Percentiles rank a stretch among this genome's conserved stretches.
These are phyloP conservation scores for Laothoe populi DNA, from an alignment of 2,888 invertebrate genomes.

Conservation along the genomic window DNA sequence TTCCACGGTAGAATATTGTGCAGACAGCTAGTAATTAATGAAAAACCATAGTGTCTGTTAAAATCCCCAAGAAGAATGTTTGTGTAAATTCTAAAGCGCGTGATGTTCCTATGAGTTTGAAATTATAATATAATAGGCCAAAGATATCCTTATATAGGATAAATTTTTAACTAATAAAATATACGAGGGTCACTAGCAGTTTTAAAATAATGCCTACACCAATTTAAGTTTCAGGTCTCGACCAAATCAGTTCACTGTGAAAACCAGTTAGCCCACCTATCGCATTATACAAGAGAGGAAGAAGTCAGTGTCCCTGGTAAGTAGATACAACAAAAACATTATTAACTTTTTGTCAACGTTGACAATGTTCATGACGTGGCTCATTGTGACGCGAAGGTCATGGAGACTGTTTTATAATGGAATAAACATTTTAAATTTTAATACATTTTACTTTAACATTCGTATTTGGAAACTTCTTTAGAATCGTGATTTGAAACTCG, in stretches of 20 bases:
- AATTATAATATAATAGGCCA: too few species aligned
- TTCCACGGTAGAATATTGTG: too few species aligned
- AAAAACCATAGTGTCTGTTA: too few species aligned
- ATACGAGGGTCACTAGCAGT: neutral
- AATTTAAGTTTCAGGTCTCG: neutral
- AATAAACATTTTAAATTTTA: neutral
- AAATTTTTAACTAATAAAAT: too few species aligned
- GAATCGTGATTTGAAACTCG: too few species aligned
- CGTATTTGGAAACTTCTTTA: too few species aligned
- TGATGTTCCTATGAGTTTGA: too few species aligned
- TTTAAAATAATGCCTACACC: neutral
- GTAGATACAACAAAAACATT: slow-evolving; percentile 1
- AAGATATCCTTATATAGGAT: too few species aligned
- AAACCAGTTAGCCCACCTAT: slow-evolving; percentile 60
- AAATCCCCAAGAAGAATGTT: too few species aligned
- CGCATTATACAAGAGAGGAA: slow-evolving; percentile 48
- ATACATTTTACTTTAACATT: too few species aligned
- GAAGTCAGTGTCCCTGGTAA: slow-evolving; percentile 21
- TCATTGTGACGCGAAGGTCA: neutral
- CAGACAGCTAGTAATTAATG: too few species aligned
- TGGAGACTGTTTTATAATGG: neutral
- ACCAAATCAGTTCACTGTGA: slow-evolving; percentile 36
- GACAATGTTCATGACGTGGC: slow-evolving; percentile 12
- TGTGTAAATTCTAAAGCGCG: too few species aligned
- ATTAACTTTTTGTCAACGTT: slow-evolving; percentile 10